Percentiles rank a stretch among this genome's conserved stretches.
Evolutionary conservation across 2,797 vertebrate genomes (phyloP).

Genomic region (Linurgus olivaceus): DNA sequence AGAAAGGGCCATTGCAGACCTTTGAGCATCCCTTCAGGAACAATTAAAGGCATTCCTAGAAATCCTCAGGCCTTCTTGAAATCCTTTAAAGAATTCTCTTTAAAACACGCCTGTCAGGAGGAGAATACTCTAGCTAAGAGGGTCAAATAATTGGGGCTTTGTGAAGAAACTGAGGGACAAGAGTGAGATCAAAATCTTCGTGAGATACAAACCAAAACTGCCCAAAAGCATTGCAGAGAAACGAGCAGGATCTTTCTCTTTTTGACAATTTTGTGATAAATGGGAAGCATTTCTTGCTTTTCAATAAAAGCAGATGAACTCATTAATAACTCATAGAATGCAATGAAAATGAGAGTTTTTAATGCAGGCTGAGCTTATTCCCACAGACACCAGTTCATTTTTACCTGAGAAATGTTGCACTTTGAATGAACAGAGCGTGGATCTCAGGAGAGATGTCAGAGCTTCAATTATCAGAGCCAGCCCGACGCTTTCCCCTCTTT

Average conservation of each 20-base stretch:
- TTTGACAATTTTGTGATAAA: background rate
- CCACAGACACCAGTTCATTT: background rate
- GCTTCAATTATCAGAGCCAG: background rate
- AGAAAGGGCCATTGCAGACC: background rate
- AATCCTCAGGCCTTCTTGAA: background rate
- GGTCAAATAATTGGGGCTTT: background rate
- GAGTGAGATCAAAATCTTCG: background rate
- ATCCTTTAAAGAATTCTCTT: background rate
- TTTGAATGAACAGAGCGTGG: background rate
- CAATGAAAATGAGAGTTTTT: background rate
- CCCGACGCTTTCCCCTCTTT: background rate
- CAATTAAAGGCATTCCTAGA: background rate
- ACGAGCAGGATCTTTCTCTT: background rate
- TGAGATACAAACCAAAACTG: background rate
- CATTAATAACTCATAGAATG: background rate
- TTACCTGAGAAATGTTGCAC: background rate
- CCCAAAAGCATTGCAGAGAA: background rate
- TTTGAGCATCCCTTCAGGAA: background rate
- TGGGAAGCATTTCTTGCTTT: background rate
- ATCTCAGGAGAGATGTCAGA: background rate
- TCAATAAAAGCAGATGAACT: background rate
- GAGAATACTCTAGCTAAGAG: background rate
- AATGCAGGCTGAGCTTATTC: background rate
- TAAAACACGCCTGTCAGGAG: background rate
- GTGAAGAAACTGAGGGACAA: background rate